Base-by-base conservation (phyloP, 2,888 invertebrate genomes). In the Xiphydria camelus region DNA sequence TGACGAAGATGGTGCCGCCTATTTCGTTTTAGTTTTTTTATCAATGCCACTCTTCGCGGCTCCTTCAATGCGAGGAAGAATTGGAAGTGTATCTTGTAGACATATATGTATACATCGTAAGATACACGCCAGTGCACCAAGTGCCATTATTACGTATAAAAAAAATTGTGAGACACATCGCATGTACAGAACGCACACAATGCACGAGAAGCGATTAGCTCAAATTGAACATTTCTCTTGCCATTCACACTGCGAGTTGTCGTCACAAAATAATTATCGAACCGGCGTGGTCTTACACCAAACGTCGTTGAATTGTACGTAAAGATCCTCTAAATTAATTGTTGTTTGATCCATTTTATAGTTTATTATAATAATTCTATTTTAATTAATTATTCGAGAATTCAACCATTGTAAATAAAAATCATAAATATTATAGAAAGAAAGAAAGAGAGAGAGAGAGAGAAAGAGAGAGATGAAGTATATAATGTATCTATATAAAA, bases 301-400 rank as follows among this genome's bases (percentile, higher is more conserved):
- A 40, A 51, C 39, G 35, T 36, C 48, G 43, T 54, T 43, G 32
- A 47, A 46, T 49, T 48, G 42, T 45, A 41, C 49, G 37, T 35
- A 50, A 48, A 53, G 53, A 49, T 52, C 50, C 46, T 50, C 51
- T 52, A 43, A 61, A 58, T 53, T 58, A 54, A 57, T 68, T 70
- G 67, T 70, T 70, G 64, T 68, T 70, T 70, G 62, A 67, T 62
- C 64, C 58, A 62, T 62, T 70, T 68, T 64, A 70, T 68, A 70
- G 70, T 70, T 66, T 70, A 69, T 70, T 70, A 55, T 61, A 48
- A 54, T 53, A 61, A 64, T 61, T 65, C 45, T 66, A 68, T 68
- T 61, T 61, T 61, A 57, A 68, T 64, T 67, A 59, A 60, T 64
- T 59, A 48, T 51, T 54, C 25, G 40, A 43, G 41, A 61, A 55